Percentiles rank a stretch among this genome's conserved stretches.
These are phyloP conservation scores for Chloebia gouldiae DNA, from an alignment of 2,113 vertebrate species.

Conservation along the genomic window DNA sequence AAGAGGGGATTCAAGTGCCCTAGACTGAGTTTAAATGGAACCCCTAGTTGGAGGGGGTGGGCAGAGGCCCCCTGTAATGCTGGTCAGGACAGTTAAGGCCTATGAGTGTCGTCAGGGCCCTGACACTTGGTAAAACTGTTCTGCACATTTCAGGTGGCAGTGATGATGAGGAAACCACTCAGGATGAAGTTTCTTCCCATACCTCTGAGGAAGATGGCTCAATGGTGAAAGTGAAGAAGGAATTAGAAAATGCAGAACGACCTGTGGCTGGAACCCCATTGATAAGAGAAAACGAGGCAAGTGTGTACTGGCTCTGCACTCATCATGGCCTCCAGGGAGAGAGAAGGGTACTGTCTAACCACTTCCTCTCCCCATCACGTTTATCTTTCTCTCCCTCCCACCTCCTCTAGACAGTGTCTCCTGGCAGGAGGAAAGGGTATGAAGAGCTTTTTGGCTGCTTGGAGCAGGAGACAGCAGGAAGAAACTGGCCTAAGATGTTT, in stretches of 20 bases:
- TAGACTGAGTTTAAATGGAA: neutral
- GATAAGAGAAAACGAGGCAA: conserved; percentile 68
- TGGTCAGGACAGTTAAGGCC: neutral
- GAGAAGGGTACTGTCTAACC: neutral
- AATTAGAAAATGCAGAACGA: conserved; percentile 64
- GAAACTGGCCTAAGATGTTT: neutral
- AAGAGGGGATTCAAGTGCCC: neutral
- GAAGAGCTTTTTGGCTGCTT: neutral
- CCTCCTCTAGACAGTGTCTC: neutral
- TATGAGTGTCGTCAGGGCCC: neutral
- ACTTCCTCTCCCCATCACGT: neutral
- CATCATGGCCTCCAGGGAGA: neutral
- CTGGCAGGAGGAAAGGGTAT: neutral
- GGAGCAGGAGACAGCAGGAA: neutral
- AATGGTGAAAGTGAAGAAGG: conserved; percentile 72
- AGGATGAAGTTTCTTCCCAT: conserved; percentile 80
- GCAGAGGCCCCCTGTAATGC: conserved; percentile 4
- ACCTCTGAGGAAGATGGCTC: conserved; percentile 78
- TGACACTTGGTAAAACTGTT: conserved; percentile 7
- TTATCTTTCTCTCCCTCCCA: neutral
- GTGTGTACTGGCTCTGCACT: neutral
- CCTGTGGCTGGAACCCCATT: conserved; percentile 33
- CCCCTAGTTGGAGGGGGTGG: neutral
- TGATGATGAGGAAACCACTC: conserved; percentile 80
- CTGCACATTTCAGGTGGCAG: conserved; percentile 75